Base-by-base conservation (phyloP, 2,113 vertebrate species). In the Elanoides forficatus region DNA sequence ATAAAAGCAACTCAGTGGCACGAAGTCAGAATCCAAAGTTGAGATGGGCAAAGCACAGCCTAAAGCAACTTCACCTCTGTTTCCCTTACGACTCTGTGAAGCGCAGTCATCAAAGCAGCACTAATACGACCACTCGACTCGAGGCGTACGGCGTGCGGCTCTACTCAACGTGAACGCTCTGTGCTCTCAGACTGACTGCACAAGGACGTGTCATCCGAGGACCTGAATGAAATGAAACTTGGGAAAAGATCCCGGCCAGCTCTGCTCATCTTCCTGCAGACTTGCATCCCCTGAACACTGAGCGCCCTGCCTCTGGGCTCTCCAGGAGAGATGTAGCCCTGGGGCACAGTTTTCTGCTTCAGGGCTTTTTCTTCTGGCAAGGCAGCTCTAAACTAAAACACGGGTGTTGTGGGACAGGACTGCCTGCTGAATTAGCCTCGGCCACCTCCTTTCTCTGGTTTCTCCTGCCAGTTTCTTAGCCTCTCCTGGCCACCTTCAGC, bases 41-140 rank as follows among this genome's bases (percentile, higher is more conserved):
- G 63, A 96, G 47, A 55, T 2, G 3, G 88, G 81, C 56, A 84
- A 97, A 97, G 94, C 45, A 83, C 50, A 90, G 93, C 95, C 92
- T 95, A 72, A 88, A 97, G 97, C 82, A 97, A 90, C 38, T 63
- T 93, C 87, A 94, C 70, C 92, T 89, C 84, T 93, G 65, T 62
- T 81, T 76, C 60, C 43, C 78, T 92, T 45, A 22, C 6, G 45
- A 81, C 71, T 85, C 42, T 87, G 88, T 72, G 85, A 92, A 85
- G 84, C 4, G 0, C 36, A 90, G 74, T 70, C 91, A 90, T 91
- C 91, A 92, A 90, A 92, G 85, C 79, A 88, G 66, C 50, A 23
- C 43, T 60, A 47, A 56, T 66, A 67, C 4, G 0, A 81, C 70
- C 68, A 59, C 80, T 43, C 40, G 66, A 76, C 74, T 48, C 1